A percentile compares a stretch with the other conserved stretches of the same genome.
phyloP scores from a whole-genome alignment of 2,797 vertebrate genomes.

The Oreochromis mossambicus region DNA sequence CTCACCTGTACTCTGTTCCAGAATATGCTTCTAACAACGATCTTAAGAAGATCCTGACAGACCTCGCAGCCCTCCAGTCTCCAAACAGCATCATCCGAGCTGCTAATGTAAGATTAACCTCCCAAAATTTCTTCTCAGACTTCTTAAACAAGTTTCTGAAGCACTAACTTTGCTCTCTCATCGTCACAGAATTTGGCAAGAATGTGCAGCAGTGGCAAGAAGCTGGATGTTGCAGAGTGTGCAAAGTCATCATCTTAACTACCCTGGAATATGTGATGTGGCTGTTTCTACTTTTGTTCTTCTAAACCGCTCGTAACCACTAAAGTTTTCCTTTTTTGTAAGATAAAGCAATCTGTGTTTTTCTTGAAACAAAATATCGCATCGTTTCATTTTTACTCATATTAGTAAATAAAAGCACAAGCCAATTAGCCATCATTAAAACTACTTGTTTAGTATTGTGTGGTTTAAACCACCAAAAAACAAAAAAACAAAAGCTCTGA shows the following conservation, averaged over 20 bases:
- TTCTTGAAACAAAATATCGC: background rate
- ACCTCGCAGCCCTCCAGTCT: slow-evolving; percentile 91
- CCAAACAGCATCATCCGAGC: slow-evolving; percentile 92
- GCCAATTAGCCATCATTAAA: background rate
- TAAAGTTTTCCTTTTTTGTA: background rate
- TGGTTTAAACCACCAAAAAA: background rate
- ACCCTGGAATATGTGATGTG: slow-evolving; percentile 25
- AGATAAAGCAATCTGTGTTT: background rate
- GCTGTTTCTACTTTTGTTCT: background rate
- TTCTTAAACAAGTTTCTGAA: background rate
- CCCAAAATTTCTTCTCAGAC: background rate
- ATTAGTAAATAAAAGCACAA: background rate
- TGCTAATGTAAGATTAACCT: slow-evolving; percentile 80
- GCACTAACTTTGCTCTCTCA: background rate
- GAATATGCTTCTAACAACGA: slow-evolving; percentile 66
- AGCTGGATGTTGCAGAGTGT: slow-evolving; percentile 86
- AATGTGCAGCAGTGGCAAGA: slow-evolving; percentile 86
- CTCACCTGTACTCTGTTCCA: slow-evolving; percentile 11
- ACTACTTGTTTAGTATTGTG: background rate
- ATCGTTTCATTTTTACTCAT: background rate
- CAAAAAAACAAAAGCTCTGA: background rate
- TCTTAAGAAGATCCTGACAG: slow-evolving; percentile 87
- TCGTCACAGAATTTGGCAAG: slow-evolving; percentile 87
- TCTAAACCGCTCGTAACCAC: background rate
- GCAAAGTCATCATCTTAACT: slow-evolving; percentile 73